Base-by-base conservation (phyloP, 2,797 vertebrate species). In the Cossypha dichroa region DNA sequence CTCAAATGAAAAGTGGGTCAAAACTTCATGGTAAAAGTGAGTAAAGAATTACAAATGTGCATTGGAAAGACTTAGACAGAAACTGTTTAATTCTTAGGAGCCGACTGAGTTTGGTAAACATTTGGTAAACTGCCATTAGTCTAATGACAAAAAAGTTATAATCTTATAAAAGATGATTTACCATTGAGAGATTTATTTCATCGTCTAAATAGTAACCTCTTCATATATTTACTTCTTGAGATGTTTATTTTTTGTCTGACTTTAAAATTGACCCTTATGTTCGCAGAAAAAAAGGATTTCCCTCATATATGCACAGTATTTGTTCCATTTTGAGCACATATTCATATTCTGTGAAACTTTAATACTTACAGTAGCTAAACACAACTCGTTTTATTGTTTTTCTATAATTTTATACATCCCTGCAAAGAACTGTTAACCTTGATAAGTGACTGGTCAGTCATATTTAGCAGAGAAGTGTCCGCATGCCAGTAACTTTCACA, bases 401-500 rank as follows among this genome's bases (percentile, higher is more conserved):
- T 14, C 28, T 36, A 48, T 22, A 76, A 45, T n/a, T 4, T 8
- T 31, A 36, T 1, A 41, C 5, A 67, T 26, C 10, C 36, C 56
- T 79, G 11, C 13, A 66, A 70, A 67, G 62, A 36, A 40, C 17
- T 31, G 4, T 31, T 69, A 49, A 34, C 21, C 38, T 87, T 64
- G 40, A 31, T 21, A 12, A 16, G 15, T 51, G 18, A 51, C 9
- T 21, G 28, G 15, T 48, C 54, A 26, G 18, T 64, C 20, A 10
- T 28, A 41, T 67, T 78, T 78, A 60, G 9, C 62, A 58, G 45
- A 74, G 46, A 82, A 75, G 8, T 15, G 11, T 29, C 20, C 33
- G 21, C 2, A 13, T 51, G 13, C 22, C 31, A 55, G n/a, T 33
- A 51, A 31, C 14, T 59, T 45, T 12, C 10, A 33, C 0, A 0